Evolutionary conservation across 2,888 invertebrate species (phyloP), one percentile per base, ranked within the genome.

Genomic region (Drosophila fulvimacula): DNA sequence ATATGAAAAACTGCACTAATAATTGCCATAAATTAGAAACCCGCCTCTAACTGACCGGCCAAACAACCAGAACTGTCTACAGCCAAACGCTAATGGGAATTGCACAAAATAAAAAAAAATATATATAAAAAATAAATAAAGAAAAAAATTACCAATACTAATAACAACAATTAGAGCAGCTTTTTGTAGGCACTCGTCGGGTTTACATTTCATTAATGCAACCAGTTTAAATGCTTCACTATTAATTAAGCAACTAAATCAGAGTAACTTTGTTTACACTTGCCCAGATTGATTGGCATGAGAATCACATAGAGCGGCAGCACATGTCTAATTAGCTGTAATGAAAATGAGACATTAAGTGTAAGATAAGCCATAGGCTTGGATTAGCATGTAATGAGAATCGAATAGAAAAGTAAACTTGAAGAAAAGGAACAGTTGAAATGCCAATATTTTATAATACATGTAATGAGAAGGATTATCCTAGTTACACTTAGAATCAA

Each of bases 11-110:
- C 64, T 72, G 84, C 81, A 53, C 21, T 62, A 49, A 79, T 76
- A 83, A 86, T 82, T 83, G 87, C 68, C 68, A 82, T 86, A 83
- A 88, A 88, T 88, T 82, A 81, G 87, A 88, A 63, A 56, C 67
- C 64, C 60, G 63, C 41, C 65, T 57, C 48, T 36, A 19, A 41
- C 62, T 24, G 39, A 19, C 63, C 32, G 57, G 44, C 36, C 49
- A 21, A 56, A 17, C 51, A 57, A 59, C 41, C 74, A 52, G 42
- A 75, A 63, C 53, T 42, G 62, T 60, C 59, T 44, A 64, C 78
- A 57, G 67, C 55, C 59, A 65, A 48, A 42, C 52, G 76, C 65
- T 83, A 83, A 83, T 83, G 86, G 83, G 67, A 87, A 71, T 73
- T 58, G 61, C 82, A 81, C 79, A 76, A 68, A 67, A 70, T 42